Base-by-base conservation (phyloP, 2,888 invertebrate species). In the Germaria angustata region DNA sequence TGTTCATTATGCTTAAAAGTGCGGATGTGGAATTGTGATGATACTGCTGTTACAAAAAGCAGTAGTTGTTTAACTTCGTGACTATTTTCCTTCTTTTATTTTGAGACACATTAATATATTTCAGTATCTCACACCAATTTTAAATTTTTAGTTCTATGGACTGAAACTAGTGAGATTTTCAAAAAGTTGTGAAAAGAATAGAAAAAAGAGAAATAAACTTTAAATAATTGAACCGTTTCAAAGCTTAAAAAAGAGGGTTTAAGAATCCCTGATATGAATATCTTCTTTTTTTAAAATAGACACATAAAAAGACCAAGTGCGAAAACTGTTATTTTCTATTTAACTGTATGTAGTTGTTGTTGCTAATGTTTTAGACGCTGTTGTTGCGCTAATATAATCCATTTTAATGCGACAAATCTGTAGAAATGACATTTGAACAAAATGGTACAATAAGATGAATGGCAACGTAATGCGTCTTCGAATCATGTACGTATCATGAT, bases 321-420 rank as follows among this genome's bases (percentile, higher is more conserved):
- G 85, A 84, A 84, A 81, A 84, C 81, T 84, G 84, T 84, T 84
- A 82, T 76, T 82, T 84, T 81, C 79, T 71, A 57, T 75, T 79
- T 66, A 82, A 71, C 46, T 78, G 34, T 44, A 44, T 57, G n/a
- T 51, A 51, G 4, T 65, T 41, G 7, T n/a, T 69, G 9, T 28
- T 59, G 36, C 24, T 71, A 6, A 24, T 46, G 41, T n/a, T 55
- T 41, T 9, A 22, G 59, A 41, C 9, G 24, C 28, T 57, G n/a
- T 41, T 68, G 51, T 39, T 61, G 68, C 51, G 77, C 59, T 81
- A 81, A 82, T 73, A 82, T 76, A 69, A 79, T 78, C 77, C 72
- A 78, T 82, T 84, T n/a, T 81, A 78, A 84, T 83, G 84, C 81
- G 82, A 83, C 80, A 83, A 83, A 84, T 81, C 78, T 72, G 76